Percentiles rank a stretch among this genome's conserved stretches.
Evolutionary conservation across 2,888 invertebrate genomes (phyloP).

Genomic region (Trichogramma dendrolimi): DNA sequence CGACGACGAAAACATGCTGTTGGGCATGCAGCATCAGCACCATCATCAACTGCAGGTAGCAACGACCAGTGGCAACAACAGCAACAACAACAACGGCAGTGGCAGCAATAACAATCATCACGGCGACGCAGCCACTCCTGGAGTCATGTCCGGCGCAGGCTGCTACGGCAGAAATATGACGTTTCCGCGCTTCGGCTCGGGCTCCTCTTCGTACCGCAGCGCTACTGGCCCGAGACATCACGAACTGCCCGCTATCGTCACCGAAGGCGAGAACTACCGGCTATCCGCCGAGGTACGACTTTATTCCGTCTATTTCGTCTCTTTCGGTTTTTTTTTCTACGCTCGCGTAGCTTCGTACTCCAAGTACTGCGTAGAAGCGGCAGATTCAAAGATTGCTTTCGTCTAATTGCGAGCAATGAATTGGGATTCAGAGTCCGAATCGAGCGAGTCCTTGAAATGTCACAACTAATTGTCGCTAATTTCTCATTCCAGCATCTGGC

Average conservation of each 20-base stretch:
- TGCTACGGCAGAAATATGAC: constrained; percentile 63
- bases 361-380: no score
- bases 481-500: constrained; percentile 49
- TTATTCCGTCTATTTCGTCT: no score
- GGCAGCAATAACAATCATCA: neutral
- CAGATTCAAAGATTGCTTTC: no score
- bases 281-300: constrained; percentile 47
- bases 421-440: no score
- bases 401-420: no score
- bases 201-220: constrained; percentile 36
- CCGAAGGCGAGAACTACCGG: constrained; percentile 59
- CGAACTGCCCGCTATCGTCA: constrained; percentile 64
- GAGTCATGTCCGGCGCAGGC: constrained; percentile 39
- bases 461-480: neutral
- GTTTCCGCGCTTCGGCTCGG: constrained; percentile 56
- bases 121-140: neutral
- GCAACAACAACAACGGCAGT: neutral
- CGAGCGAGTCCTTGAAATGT: neutral
- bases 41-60: no score
- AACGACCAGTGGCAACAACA: constrained; percentile 35
- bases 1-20: constrained; percentile 40
- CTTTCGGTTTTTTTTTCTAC: no score
- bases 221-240: constrained; percentile 53
- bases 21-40: no score
- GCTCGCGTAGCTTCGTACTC: no score